Evolutionary conservation across 1,140 invertebrate species (phyloP).

Genomic region (Oncopeltus fasciatus): DNA sequence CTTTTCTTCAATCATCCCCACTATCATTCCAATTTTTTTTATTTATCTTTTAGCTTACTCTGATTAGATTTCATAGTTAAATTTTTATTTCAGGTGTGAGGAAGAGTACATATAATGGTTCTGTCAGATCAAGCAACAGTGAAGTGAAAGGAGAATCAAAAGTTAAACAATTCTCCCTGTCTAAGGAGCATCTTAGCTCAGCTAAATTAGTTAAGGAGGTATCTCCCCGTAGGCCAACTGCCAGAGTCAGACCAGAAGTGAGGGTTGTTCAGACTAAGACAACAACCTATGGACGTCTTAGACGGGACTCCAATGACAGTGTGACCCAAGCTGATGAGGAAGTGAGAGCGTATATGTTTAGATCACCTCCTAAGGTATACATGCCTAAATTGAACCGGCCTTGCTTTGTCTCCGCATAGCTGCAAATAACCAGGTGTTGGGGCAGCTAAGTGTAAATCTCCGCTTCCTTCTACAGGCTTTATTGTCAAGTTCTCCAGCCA

Average conservation of each 20-base stretch:
- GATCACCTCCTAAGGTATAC: neutral
- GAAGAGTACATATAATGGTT: neutral
- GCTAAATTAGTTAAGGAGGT: constrained; percentile 13
- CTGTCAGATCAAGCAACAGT: neutral
- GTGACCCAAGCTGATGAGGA: constrained; percentile 14
- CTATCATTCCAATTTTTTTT: too few species aligned
- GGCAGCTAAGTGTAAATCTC: neutral
- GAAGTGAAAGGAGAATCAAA: neutral
- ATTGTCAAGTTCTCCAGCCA: neutral
- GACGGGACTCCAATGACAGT: constrained; percentile 12
- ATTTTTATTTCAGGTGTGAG: constrained; percentile 9
- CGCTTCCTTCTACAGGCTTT: neutral
- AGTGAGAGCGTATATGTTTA: constrained; percentile 17
- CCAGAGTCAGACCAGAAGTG: neutral
- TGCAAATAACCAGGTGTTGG: neutral
- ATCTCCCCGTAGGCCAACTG: neutral
- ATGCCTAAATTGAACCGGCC: neutral
- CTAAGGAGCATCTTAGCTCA: constrained; percentile 14
- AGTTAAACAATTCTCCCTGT: constrained; percentile 13
- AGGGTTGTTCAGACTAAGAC: neutral
- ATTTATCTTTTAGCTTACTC: too few species aligned
- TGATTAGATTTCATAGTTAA: neutral
- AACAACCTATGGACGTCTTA: neutral
- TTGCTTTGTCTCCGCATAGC: neutral
- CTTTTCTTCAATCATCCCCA: too few species aligned